Conservation (phyloP, 2,888 invertebrate genomes). For the Neoitamus cyanurus region DNA sequence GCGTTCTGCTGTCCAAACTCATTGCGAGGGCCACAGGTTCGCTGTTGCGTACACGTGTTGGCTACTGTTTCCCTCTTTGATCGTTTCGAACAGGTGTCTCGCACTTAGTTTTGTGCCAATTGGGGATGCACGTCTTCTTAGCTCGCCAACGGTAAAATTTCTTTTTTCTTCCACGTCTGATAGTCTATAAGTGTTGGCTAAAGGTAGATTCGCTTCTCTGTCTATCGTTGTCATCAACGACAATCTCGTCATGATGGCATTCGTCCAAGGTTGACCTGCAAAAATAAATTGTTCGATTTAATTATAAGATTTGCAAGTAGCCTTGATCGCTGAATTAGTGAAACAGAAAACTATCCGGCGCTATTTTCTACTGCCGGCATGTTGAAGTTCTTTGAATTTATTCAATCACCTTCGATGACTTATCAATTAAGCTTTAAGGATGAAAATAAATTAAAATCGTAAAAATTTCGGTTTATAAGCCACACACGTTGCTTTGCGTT, state of each 20-base stretch:
- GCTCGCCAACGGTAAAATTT: not conserved
- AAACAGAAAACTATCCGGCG: slow-evolving; percentile 7
- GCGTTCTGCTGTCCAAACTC: slow-evolving; percentile 9
- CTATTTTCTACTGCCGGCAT: not conserved
- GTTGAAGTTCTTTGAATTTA: not conserved
- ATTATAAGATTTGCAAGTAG: slow-evolving; percentile 3
- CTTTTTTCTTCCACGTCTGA: not conserved
- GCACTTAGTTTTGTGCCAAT: not conserved
- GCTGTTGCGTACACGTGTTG: not conserved
- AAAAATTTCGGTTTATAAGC: not conserved
- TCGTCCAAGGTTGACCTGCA: slow-evolving; percentile 51
- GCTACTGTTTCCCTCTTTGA: not conserved
- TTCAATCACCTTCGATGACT: not conserved
- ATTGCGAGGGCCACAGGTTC: not conserved
- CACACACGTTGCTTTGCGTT: not conserved
- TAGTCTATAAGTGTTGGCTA: not conserved
- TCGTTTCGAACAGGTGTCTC: not conserved
- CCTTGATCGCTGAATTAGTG: slow-evolving; percentile 17
- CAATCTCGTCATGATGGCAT: slow-evolving; percentile 54
- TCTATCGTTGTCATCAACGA: slow-evolving; percentile 50
- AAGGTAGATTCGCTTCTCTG: slow-evolving; percentile 14
- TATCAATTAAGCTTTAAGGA: not conserved
- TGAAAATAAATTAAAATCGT: not conserved
- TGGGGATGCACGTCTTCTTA: not conserved
- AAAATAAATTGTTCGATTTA: slow-evolving; percentile 45